Base-by-base conservation (phyloP, 1,140 invertebrate genomes). In the Stenopsyche tienmushanensis region DNA sequence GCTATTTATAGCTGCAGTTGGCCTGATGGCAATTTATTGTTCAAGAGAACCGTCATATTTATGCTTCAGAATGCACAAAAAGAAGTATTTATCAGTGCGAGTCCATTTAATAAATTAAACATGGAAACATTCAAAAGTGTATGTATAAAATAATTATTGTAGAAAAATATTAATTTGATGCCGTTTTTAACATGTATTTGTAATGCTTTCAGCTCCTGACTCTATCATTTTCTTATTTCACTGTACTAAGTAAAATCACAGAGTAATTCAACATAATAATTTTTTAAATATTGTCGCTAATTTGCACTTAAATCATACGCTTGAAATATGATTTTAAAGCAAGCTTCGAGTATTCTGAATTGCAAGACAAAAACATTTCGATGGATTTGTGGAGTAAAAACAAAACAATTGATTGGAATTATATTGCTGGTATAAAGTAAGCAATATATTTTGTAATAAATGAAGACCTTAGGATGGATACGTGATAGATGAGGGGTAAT, bases 221-320 rank as follows among this genome's bases (percentile, higher is more conserved):
- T 20, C 3, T 53, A 21, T 18, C 50, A 21, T 53, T 53, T 15
- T 53, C 50, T 13, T 53, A 53, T 25, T 53, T 53, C 23, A 53
- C 50, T 18, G 50, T 53, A 18, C 23, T 53, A 53, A 3, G 17
- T 13, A 53, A 15, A 21, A 53, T 53, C 9, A 21, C n/a, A 3
- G 50, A 53, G 23, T 53, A 23, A 53, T 18, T 21, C 17, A 53
- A n/a, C 15, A 20, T n/a, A 47, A 7, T 15, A 7, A 47, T 47
- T n/a, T 47, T 47, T 7, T 5, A 47, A n/a, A n/a, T n/a, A n/a
- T n/a, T n/a, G n/a, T n/a, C n/a, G n/a, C n/a, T n/a, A n/a, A n/a
- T n/a, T n/a, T n/a, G n/a, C n/a, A n/a, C n/a, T n/a, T n/a, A n/a
- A n/a, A n/a, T n/a, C n/a, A n/a, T n/a, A n/a, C n/a, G n/a, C n/a